Conservation (phyloP, 2,888 invertebrate species). For the Leptopilina myrica region DNA sequence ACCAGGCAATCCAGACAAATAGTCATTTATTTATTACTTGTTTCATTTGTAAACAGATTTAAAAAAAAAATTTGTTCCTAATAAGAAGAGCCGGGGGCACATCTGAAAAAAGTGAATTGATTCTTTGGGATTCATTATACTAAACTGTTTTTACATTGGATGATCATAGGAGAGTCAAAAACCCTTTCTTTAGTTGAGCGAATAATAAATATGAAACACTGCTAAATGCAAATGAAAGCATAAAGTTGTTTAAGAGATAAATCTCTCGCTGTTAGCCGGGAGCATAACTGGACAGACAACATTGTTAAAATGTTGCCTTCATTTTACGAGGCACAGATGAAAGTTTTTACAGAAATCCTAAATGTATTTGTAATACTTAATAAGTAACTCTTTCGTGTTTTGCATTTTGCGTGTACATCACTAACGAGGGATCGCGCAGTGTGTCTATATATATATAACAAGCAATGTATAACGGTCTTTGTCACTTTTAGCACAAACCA, state of each 20-base stretch:
- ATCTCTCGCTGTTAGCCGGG: slow-evolving; percentile 20
- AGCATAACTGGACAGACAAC: slow-evolving; percentile 1
- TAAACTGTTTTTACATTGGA: too few species aligned
- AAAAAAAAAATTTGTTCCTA: too few species aligned
- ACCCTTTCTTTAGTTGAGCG: background rate
- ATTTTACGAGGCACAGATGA: background rate
- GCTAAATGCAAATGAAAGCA: slow-evolving; percentile 28
- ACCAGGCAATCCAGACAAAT: too few species aligned
- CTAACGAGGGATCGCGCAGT: slow-evolving; percentile 26
- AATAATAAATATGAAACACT: background rate
- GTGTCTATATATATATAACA: slow-evolving; percentile 10
- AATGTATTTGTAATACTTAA: slow-evolving; percentile 36
- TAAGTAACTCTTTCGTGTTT: slow-evolving; percentile 35
- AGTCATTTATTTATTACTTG: too few species aligned
- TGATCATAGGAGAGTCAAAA: too few species aligned
- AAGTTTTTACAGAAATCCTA: slow-evolving; percentile 3
- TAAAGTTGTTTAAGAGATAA: slow-evolving; percentile 30
- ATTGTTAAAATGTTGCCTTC: background rate
- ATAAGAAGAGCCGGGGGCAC: too few species aligned
- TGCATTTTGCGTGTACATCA: background rate
- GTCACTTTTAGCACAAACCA: slow-evolving; percentile 27
- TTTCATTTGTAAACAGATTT: too few species aligned
- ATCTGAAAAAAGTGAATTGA: too few species aligned
- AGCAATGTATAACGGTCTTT: slow-evolving; percentile 35
- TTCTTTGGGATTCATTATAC: too few species aligned